These are phyloP conservation scores for Gambusia holbrooki DNA, from an alignment of 2,113 vertebrate genomes.

Conservation along the genomic window DNA sequence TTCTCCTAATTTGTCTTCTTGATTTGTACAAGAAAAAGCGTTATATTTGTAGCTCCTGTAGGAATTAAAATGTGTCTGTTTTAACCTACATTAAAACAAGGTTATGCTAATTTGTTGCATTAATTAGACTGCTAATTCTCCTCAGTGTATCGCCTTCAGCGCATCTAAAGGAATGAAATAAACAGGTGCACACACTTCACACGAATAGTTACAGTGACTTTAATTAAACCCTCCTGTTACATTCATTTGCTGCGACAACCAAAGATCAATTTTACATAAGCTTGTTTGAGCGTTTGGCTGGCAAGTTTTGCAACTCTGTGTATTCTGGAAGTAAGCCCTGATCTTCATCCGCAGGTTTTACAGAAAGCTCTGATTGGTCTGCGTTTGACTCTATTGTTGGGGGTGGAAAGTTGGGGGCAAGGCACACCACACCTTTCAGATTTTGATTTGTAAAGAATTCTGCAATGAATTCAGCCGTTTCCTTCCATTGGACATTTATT, in stretches of 20 bases:
- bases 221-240: slow-evolving; percentile 49
- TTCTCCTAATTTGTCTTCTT: background rate
- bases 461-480: background rate
- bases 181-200: background rate
- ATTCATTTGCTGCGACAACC: slow-evolving; percentile 36
- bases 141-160: background rate
- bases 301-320: background rate
- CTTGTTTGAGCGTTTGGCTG: slow-evolving; percentile 15
- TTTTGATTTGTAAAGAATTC: background rate
- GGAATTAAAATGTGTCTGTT: background rate
- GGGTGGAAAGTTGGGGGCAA: background rate
- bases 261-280: slow-evolving; percentile 36
- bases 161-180: background rate
- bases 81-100: background rate
- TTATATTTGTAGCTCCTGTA: background rate
- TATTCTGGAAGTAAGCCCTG: background rate
- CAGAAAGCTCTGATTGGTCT: background rate
- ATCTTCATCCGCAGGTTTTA: background rate
- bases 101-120: background rate
- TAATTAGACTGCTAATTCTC: background rate
- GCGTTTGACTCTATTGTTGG: background rate
- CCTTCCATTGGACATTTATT: background rate
- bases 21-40: background rate
- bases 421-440: too few relatives aligned
- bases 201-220: slow-evolving; percentile 24